Evolutionary conservation across 2,113 vertebrate genomes (phyloP), one percentile per base, ranked within the genome.

Genomic region (Oncorhynchus masou): DNA sequence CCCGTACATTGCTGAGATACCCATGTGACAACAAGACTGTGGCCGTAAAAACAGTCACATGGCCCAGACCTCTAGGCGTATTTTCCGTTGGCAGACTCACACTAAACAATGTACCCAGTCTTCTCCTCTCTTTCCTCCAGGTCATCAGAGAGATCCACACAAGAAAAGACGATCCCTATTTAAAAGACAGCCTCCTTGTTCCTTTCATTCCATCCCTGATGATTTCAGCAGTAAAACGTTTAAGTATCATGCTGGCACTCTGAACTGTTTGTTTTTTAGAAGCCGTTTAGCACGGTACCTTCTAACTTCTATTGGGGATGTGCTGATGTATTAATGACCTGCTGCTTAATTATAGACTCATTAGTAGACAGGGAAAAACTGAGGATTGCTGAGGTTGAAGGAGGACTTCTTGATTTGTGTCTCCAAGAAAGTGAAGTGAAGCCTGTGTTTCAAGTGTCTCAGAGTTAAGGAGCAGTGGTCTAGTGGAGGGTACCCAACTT

Each of bases 1-100:
- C 65, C 13, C 2, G 65, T 12, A 29, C 65, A 29, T 67, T 67
- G 13, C 65, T 29, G 4, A 67, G 27, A 29, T 19, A 6, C 71
- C 75, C 84, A 83, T 84, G 84, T 87, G 87, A 54, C 51, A 16
- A 91, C 68, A 69, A 85, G 73, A 68, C 67, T 59, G 76, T 77
- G 70, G 76, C 76, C 73, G 1, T 27, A 76, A 65, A 74, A 74
- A 74, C 68, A 45, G 83, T 88, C 87, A 86, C 84, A 83, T 84
- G 86, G 71, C 73, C 68, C 66, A 80, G 71, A 67, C 65, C 25
- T 19, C 29, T 31, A 8, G 65, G 29, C 76, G 27, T 67, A 67
- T 31, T 31, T 67, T 67, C 25, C 13, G 24, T 31, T 67, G 27
- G 65, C 65, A 67, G 65, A 22, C 25, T 67, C 25, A 29, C 13